phyloP scores from a whole-genome alignment of 2,888 invertebrate genomes.

The Stratiomys singularior region DNA sequence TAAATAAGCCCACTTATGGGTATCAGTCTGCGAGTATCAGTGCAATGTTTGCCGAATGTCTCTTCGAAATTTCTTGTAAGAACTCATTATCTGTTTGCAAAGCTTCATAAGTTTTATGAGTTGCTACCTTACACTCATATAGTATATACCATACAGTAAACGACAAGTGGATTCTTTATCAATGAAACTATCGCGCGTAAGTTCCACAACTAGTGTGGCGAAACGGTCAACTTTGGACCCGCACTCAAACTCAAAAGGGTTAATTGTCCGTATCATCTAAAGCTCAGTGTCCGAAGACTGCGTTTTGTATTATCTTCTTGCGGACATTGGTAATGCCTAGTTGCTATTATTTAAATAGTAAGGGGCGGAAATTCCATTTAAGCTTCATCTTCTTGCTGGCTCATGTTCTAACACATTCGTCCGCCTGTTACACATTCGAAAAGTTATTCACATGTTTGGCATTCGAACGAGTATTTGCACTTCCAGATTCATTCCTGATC shows the following conservation, averaged over 20 bases:
- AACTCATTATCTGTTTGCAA: background rate
- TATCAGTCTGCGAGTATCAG: background rate
- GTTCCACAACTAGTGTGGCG: background rate
- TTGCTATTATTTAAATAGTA: background rate
- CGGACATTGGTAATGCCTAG: background rate
- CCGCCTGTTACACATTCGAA: background rate
- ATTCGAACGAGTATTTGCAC: background rate
- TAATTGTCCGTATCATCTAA: background rate
- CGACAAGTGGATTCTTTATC: constrained; percentile 11
- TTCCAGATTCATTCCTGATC: background rate
- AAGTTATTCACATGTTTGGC: background rate
- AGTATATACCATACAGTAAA: too few species aligned
- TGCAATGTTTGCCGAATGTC: background rate
- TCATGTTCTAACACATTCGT: background rate
- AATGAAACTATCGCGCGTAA: background rate
- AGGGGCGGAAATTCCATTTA: constrained; percentile 1
- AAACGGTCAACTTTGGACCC: constrained; percentile 1
- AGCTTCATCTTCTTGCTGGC: background rate
- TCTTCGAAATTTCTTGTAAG: background rate
- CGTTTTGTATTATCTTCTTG: too few species aligned
- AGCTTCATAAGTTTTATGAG: background rate
- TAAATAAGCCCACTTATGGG: background rate
- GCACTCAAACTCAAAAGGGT: background rate
- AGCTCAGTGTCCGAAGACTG: background rate
- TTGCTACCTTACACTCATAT: background rate